phyloP scores from a whole-genome alignment of 2,888 invertebrate species.

The Heliconius sara region DNA sequence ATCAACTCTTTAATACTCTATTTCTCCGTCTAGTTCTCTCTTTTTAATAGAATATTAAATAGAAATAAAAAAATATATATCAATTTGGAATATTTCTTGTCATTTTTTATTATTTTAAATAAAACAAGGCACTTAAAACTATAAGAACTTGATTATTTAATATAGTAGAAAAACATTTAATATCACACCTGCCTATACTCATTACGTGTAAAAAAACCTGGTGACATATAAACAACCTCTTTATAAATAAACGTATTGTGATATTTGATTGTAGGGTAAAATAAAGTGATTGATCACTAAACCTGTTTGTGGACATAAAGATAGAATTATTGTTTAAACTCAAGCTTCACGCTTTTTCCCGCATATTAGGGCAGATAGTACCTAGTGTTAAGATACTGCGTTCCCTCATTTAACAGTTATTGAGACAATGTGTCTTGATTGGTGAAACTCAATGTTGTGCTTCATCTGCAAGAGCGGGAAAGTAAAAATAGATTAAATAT shows the following conservation, averaged over 20 bases:
- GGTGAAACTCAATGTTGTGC: too few species aligned
- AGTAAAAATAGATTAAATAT: too few species aligned
- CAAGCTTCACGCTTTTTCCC: not conserved
- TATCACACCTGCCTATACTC: slow-evolving; percentile 6
- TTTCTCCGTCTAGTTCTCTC: too few species aligned
- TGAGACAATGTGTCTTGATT: too few species aligned
- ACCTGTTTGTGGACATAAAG: not conserved
- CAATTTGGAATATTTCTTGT: not conserved
- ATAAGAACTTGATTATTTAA: not conserved
- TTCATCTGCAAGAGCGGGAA: too few species aligned
- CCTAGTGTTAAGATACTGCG: not conserved
- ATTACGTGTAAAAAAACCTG: not conserved
- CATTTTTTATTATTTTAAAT: not conserved
- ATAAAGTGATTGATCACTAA: not conserved
- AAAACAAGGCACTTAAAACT: not conserved
- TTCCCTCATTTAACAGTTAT: not conserved
- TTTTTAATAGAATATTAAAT: not conserved
- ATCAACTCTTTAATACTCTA: too few species aligned
- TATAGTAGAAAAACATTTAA: not conserved
- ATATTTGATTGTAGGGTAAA: not conserved
- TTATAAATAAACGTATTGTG: not conserved
- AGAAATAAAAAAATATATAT: too few species aligned
- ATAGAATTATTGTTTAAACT: too few species aligned
- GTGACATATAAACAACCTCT: not conserved
- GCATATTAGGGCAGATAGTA: not conserved